phyloP scores from a whole-genome alignment of 2,113 vertebrate genomes.

The Lates calcarifer region DNA sequence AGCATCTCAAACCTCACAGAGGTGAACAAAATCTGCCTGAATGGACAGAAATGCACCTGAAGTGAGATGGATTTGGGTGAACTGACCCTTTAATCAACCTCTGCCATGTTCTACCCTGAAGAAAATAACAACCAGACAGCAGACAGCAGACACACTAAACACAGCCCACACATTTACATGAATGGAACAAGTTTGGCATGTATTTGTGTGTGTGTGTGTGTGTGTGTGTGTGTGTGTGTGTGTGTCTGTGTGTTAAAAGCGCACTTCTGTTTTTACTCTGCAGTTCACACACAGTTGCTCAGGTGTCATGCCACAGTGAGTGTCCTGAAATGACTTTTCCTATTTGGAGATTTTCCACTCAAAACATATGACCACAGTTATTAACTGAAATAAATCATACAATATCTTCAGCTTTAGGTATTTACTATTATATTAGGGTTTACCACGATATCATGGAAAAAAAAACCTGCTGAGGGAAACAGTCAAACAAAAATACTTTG shows the following conservation, averaged over 20 bases:
- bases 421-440: constrained; percentile 10
- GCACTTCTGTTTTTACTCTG: constrained; percentile 13
- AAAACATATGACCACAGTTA: not conserved
- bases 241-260: not conserved
- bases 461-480: constrained; percentile 10
- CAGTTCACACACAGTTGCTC: constrained; percentile 22
- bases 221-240: constrained; percentile 1
- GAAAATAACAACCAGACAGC: constrained; percentile 38
- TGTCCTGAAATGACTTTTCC: constrained; percentile 33
- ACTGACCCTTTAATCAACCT: constrained; percentile 40
- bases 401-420: not conserved
- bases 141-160: constrained; percentile 16
- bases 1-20: not conserved
- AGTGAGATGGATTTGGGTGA: not conserved
- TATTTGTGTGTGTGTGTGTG: not conserved
- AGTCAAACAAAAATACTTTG: constrained; percentile 42
- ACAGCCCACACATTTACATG: not conserved
- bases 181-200: constrained; percentile 27
- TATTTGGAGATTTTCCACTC: constrained; percentile 20
- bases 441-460: constrained; percentile 11
- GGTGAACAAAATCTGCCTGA: not conserved
- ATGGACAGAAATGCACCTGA: not conserved
- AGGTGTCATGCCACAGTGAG: not conserved
- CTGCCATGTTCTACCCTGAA: constrained; percentile 35
- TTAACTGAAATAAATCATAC: not conserved